Evolutionary conservation across 2,113 vertebrate genomes (phyloP).

Genomic region (Rhadina sibilatrix): DNA sequence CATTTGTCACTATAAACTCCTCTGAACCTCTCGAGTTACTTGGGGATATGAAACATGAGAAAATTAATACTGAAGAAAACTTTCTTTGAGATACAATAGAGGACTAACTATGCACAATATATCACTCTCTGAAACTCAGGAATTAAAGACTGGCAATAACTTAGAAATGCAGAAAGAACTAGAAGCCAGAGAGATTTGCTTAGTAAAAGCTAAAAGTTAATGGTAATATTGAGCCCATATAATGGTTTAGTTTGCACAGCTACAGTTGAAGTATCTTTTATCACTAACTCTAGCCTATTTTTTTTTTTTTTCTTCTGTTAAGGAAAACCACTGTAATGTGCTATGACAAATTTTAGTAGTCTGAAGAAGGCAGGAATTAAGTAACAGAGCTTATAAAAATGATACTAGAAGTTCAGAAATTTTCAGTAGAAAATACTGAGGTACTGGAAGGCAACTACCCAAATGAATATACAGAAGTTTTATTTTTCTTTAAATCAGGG

Average conservation of each 20-base stretch:
- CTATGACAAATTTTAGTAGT: background rate
- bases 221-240: background rate
- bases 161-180: background rate
- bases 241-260: background rate
- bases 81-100: background rate
- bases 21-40: background rate
- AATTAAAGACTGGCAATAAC: background rate
- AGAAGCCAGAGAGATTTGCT: background rate
- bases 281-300: background rate
- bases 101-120: background rate
- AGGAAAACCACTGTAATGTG: background rate
- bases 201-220: background rate
- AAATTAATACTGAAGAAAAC: background rate
- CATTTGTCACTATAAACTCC: background rate
- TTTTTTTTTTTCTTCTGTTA: background rate
- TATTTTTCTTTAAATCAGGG: background rate
- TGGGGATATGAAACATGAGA: background rate
- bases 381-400: background rate
- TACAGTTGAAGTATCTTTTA: background rate
- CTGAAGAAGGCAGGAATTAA: background rate
- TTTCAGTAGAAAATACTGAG: background rate
- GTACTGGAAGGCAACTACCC: background rate
- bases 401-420: background rate
- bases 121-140: background rate
- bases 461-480: background rate